Conservation (phyloP, 2,113 vertebrate genomes). For the Eira barbara region DNA sequence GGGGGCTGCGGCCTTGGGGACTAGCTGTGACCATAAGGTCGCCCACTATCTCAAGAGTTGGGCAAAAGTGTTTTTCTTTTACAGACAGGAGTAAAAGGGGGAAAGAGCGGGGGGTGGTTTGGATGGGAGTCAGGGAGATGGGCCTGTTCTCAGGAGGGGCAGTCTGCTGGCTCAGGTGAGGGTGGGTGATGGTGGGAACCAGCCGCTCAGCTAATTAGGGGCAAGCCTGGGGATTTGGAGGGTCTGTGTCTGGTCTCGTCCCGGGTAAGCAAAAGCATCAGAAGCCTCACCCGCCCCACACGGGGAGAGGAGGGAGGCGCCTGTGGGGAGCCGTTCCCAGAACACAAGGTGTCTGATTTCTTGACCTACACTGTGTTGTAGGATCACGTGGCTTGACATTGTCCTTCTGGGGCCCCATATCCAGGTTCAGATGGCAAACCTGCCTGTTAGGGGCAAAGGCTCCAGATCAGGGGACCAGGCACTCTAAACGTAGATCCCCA, state of each 20-base stretch:
- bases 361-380: background rate
- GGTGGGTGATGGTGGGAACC: fast-evolving
- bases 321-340: too few species aligned
- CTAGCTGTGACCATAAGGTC: fast-evolving
- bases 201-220: fast-evolving
- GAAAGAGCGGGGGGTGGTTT: fast-evolving
- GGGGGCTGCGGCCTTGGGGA: fast-evolving
- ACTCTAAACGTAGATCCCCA: background rate
- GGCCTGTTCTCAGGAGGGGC: background rate
- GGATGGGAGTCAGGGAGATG: background rate
- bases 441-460: fast-evolving
- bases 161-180: background rate
- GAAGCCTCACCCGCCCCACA: background rate
- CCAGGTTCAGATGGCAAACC: background rate
- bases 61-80: background rate
- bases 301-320: fast-evolving
- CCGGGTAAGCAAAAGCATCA: background rate
- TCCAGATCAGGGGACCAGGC: background rate
- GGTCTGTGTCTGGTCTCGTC: background rate
- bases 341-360: background rate
- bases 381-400: fast-evolving
- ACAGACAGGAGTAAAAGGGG: too few species aligned
- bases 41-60: background rate
- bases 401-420: background rate
- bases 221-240: background rate